Evolutionary conservation across 2,113 vertebrate species (phyloP).

Genomic region (Romanogobio albipinnatus): DNA sequence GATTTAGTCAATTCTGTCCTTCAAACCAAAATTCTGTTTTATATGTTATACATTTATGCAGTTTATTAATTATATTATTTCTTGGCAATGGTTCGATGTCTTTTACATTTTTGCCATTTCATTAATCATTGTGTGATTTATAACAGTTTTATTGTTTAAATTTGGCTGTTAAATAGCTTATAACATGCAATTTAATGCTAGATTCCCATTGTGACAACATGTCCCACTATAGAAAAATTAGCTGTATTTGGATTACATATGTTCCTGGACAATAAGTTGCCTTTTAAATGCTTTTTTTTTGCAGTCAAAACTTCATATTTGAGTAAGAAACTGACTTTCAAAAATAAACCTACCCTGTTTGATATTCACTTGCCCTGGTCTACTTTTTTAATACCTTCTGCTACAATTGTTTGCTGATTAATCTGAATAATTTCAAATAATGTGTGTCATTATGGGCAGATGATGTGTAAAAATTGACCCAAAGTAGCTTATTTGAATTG

Average conservation of each 20-base stretch:
- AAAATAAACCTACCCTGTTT: neutral
- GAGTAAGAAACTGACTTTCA: neutral
- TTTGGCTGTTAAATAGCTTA: neutral
- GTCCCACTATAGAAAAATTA: neutral
- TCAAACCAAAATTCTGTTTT: neutral
- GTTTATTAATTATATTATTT: neutral
- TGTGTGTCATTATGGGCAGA: neutral
- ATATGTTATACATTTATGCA: neutral
- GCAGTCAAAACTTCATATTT: neutral
- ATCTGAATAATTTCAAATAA: neutral
- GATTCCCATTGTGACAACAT: neutral
- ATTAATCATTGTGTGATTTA: neutral
- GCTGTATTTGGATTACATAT: too few species aligned
- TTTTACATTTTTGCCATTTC: neutral
- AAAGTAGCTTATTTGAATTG: neutral
- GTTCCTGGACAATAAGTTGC: neutral
- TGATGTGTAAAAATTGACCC: neutral
- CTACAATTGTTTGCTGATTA: neutral
- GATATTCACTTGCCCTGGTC: neutral
- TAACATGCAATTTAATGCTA: neutral
- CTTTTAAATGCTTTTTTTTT: neutral
- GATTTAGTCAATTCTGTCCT: neutral
- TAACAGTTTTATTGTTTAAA: neutral
- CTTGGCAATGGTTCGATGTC: neutral
- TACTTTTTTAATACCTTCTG: neutral